These are phyloP conservation scores for Neodiprion fabricii DNA, from an alignment of 1,140 invertebrate species.

Conservation along the genomic window DNA sequence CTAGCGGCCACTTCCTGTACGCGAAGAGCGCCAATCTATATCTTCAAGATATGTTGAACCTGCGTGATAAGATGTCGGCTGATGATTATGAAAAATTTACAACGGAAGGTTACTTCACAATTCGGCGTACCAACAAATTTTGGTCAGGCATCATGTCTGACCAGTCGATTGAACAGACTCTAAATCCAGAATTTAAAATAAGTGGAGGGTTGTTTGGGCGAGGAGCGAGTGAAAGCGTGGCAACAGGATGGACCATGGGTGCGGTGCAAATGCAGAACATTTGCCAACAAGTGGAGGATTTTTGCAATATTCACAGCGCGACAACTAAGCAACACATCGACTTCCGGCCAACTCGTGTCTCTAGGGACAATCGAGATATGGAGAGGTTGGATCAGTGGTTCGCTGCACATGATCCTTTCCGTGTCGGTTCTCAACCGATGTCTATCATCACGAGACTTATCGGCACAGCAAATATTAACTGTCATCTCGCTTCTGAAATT, in stretches of 20 bases:
- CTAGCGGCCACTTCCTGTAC: conserved; percentile 57
- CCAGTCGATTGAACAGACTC: conserved; percentile 51
- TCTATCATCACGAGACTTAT: conserved; percentile 51
- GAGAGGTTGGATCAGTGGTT: conserved; percentile 48
- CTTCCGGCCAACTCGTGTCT: conserved; percentile 46
- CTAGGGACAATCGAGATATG: conserved; percentile 46
- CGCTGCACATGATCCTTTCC: conserved; percentile 44
- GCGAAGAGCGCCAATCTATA: conserved; percentile 56
- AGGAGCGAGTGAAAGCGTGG: conserved; percentile 31
- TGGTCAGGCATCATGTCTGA: conserved; percentile 50
- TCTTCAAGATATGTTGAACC: conserved; percentile 51
- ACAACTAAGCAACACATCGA: conserved; percentile 55
- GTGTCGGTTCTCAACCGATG: conserved; percentile 34
- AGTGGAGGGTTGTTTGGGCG: conserved; percentile 36
- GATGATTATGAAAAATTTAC: conserved; percentile 41
- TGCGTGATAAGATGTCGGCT: conserved; percentile 45
- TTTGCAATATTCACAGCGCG: conserved; percentile 41
- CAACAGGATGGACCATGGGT: conserved; percentile 29
- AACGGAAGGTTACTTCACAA: conserved; percentile 46
- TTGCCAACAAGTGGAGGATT: conserved; percentile 41
- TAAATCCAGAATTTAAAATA: conserved; percentile 51
- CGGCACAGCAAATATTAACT: conserved; percentile 52
- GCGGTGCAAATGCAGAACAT: conserved; percentile 27
- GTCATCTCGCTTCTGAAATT: conserved; percentile 49
- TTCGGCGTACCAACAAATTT: conserved; percentile 49